These are phyloP conservation scores for Capreolus pygargus DNA, from an alignment of 2,113 vertebrate species.

Conservation along the genomic window DNA sequence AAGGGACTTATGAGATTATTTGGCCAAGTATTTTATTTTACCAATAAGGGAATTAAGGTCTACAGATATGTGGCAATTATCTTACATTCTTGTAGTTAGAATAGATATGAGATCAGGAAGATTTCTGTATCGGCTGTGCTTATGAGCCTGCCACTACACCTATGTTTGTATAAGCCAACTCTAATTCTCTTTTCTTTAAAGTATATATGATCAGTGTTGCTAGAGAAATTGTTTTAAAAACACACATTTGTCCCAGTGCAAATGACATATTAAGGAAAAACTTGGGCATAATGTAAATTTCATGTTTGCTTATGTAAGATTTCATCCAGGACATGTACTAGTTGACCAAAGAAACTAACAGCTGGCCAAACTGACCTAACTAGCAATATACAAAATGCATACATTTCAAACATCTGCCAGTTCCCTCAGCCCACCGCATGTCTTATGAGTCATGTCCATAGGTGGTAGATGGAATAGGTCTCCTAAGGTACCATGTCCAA, in stretches of 20 bases:
- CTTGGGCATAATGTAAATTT: background rate
- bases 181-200: slow-evolving; percentile 26
- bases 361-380: background rate
- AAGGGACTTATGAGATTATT: background rate
- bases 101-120: background rate
- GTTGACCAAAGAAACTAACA: background rate
- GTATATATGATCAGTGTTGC: background rate
- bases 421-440: background rate
- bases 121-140: background rate
- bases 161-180: background rate
- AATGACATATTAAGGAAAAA: background rate
- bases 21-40: background rate
- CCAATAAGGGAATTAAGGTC: background rate
- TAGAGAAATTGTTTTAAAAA: background rate
- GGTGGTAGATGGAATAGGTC: background rate
- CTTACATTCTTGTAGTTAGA: background rate
- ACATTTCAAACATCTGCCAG: background rate
- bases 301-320: background rate
- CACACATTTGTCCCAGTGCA: background rate
- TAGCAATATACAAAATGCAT: background rate
- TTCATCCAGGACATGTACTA: background rate
- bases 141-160: background rate
- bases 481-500: background rate
- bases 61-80: background rate
- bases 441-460: background rate